Evolutionary conservation across 2,888 invertebrate genomes (phyloP), one percentile per base, ranked within the genome.

Genomic region (Ptilodon capucinus): DNA sequence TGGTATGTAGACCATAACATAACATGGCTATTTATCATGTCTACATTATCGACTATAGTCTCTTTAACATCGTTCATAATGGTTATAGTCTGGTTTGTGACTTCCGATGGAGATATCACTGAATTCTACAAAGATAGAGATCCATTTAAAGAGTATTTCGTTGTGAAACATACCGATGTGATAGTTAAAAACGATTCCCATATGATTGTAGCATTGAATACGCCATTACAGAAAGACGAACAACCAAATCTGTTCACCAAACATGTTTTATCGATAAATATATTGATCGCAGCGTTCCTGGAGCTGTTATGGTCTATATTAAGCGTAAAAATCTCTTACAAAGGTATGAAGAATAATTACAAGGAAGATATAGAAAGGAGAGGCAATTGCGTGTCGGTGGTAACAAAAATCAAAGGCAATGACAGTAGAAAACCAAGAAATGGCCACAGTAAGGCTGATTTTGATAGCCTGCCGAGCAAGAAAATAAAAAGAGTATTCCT

Each of bases 1-100:
- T 94, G 94, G 94, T 94, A 94, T 69, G 92, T 94, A 39, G 94
- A 94, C 65, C 88, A 91, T 48, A 93, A 94, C 68, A 94, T 94
- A 59, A 90, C 91, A 0, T 92, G 92, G 86, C 85, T 94, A 57
- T 94, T 94, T 59, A 74, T 91, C 39, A 88, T 92, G 51, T 92
- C 93, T 0, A 73, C 91, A 18, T 68, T 93, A 46, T 92, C 94
- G 0, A 86, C 92, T 0, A 11, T 92, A 1, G 85, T 92, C 0
- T 92, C 94, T 0, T 64, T 91, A 0, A 64, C 85, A 2, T 69
- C 91, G 0, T 81, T 90, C 11, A 68, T 89, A 2, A 77, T 92
- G 69, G 76, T 91, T 13, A 77, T 86, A 0, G 83, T 83, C 0
- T 84, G 90, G 76, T 84, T 92, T 13, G 72, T 86, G 0, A 86